Conservation (phyloP, 2,113 vertebrate genomes). For the Cyprinodon tularosa region DNA sequence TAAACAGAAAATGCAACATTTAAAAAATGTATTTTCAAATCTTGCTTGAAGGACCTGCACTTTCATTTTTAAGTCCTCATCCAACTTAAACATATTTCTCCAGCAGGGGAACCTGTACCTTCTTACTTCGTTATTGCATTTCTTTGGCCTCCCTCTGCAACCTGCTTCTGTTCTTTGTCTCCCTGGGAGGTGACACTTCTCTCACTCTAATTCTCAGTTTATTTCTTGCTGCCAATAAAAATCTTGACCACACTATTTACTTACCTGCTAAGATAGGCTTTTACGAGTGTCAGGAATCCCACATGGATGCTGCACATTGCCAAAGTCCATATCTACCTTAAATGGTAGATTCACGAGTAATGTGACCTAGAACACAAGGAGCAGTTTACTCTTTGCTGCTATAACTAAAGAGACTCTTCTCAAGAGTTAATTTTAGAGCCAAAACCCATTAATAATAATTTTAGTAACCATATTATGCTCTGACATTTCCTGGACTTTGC, state of each 20-base stretch:
- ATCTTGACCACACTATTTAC: background rate
- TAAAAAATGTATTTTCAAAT: no score
- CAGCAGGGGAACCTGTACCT: background rate
- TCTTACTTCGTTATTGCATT: background rate
- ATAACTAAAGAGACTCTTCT: background rate
- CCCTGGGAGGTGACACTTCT: no score
- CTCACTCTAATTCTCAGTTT: no score
- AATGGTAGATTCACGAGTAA: background rate
- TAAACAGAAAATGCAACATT: no score
- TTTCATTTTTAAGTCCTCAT: background rate
- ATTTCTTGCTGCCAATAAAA: background rate
- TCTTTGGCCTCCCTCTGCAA: background rate
- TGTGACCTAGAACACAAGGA: background rate
- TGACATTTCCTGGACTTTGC: background rate
- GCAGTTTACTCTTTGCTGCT: background rate
- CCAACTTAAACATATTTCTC: background rate
- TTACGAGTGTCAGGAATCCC: background rate
- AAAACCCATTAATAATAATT: background rate
- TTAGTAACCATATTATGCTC: background rate
- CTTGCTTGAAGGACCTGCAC: no score
- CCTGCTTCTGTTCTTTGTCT: no score
- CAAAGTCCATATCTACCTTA: background rate
- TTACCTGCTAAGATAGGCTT: background rate
- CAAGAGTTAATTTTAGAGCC: background rate
- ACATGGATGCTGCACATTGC: background rate